Evolutionary conservation across 2,797 vertebrate genomes (phyloP).

Genomic region (Galagoides demidoff): DNA sequence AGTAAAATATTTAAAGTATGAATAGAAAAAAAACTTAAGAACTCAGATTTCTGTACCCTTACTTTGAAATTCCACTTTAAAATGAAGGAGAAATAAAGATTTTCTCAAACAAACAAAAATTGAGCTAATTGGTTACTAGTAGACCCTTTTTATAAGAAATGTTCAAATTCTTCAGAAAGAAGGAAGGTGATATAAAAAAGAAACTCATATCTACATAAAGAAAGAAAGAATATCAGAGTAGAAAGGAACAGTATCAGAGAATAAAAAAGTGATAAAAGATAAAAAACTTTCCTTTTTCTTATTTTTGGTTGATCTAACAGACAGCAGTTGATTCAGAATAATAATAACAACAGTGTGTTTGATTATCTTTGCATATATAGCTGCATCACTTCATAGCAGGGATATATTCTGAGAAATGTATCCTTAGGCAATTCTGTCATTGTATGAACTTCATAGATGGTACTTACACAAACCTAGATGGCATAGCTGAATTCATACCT

Average conservation of each 20-base stretch:
- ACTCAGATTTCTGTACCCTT: background rate
- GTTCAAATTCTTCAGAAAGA: background rate
- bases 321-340: background rate
- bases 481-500: background rate
- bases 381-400: background rate
- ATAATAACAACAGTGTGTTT: background rate
- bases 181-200: background rate
- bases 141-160: background rate
- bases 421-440: background rate
- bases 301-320: background rate
- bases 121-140: background rate
- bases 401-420: background rate
- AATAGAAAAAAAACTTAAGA: background rate
- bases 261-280: background rate
- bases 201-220: background rate
- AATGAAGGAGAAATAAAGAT: background rate
- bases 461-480: background rate
- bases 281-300: background rate
- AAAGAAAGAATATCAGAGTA: background rate
- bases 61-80: background rate
- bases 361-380: background rate
- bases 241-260: background rate
- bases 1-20: background rate
- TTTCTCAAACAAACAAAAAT: background rate
- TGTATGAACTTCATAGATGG: background rate